phyloP scores from a whole-genome alignment of 2,888 invertebrate species.

The Agrochola lychnidis region DNA sequence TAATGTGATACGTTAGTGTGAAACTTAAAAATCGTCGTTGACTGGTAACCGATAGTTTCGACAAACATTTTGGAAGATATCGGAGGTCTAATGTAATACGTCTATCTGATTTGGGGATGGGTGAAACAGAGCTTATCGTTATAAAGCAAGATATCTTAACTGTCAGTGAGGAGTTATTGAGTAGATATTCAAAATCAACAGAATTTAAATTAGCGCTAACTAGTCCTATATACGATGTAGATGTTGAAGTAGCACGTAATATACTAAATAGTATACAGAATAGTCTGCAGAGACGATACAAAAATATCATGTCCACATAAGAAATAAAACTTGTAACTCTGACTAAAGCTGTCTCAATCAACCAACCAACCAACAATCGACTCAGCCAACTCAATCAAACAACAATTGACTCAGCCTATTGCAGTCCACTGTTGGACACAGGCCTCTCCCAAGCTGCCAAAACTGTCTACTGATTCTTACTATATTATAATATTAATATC shows the following conservation, averaged over 20 bases:
- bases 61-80: conserved; percentile 61
- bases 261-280: neutral
- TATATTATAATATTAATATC: neutral
- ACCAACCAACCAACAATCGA: no score
- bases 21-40: conserved; percentile 44
- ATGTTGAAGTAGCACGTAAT: neutral
- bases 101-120: conserved; percentile 40
- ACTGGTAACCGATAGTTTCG: conserved; percentile 65
- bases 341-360: neutral
- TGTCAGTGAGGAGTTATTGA: conserved; percentile 10
- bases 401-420: no score
- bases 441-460: no score
- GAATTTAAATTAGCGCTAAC: neutral
- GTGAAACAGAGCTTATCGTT: conserved; percentile 18
- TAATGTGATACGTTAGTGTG: conserved; percentile 43
- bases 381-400: no score
- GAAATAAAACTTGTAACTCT: neutral
- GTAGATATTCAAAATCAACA: conserved; percentile 22
- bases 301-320: neutral
- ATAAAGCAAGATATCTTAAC: conserved; percentile 27
- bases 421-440: no score
- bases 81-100: conserved; percentile 27
- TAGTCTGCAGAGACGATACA: neutral
- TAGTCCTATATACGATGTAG: neutral
- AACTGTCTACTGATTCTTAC: neutral